Evolutionary conservation across 2,888 invertebrate genomes (phyloP).

Genomic region (Andrena flavipes): DNA sequence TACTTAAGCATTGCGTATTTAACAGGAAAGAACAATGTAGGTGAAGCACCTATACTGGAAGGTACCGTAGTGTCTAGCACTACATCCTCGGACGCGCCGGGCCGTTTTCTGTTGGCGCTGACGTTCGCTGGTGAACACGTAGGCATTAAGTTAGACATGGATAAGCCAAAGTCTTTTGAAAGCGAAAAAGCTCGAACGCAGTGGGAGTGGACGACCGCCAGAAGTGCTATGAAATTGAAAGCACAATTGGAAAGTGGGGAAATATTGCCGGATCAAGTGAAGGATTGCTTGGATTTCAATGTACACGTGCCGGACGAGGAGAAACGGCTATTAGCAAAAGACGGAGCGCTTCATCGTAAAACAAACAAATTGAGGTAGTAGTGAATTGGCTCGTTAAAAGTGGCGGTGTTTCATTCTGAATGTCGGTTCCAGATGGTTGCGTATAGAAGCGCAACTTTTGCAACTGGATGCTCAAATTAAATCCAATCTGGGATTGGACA

Average conservation of each 20-base stretch:
- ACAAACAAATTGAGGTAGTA: constrained; percentile 82
- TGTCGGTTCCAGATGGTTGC: constrained; percentile 85
- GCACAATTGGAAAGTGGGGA: constrained; percentile 87
- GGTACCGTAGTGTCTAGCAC: constrained; percentile 67
- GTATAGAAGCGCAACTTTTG: constrained; percentile 88
- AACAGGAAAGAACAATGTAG: constrained; percentile 74
- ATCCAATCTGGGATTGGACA: constrained; percentile 88
- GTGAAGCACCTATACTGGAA: constrained; percentile 65
- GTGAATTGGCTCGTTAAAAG: not conserved
- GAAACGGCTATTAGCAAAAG: constrained; percentile 83
- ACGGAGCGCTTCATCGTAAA: constrained; percentile 85
- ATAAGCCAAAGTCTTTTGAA: constrained; percentile 87
- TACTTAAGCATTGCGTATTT: constrained; percentile 44
- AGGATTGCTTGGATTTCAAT: constrained; percentile 88
- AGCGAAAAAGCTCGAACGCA: constrained; percentile 87
- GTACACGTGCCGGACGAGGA: constrained; percentile 88
- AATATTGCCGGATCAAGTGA: constrained; percentile 87
- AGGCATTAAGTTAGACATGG: constrained; percentile 89
- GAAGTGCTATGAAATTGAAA: constrained; percentile 88
- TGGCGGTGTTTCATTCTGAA: not conserved
- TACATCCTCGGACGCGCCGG: constrained; percentile 69
- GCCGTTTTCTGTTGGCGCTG: constrained; percentile 87
- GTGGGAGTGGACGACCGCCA: constrained; percentile 89
- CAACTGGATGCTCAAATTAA: constrained; percentile 89
- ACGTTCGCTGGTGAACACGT: constrained; percentile 88